A percentile compares a stretch with the other conserved stretches of the same genome.
These are phyloP conservation scores for Pampus argenteus DNA, from an alignment of 2,797 vertebrate genomes.

Conservation along the genomic window DNA sequence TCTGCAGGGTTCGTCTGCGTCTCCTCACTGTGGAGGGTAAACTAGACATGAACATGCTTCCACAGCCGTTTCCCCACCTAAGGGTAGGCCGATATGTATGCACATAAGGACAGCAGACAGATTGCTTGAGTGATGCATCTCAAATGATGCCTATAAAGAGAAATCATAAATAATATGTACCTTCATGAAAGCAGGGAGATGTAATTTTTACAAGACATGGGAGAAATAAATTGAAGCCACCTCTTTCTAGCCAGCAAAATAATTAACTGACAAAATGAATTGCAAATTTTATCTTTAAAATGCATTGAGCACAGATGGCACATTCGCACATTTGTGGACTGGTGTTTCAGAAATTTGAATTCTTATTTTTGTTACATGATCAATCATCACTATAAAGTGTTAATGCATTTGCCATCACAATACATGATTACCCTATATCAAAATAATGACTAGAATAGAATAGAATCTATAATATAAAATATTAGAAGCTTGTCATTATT, in stretches of 20 bases:
- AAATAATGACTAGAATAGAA: too few species aligned
- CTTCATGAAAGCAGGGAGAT: too few species aligned
- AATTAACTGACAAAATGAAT: background rate
- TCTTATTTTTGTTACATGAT: background rate
- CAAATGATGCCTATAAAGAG: constrained; percentile 55
- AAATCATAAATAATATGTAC: constrained; percentile 37
- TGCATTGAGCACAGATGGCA: background rate
- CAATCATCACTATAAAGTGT: background rate
- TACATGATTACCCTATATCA: too few species aligned
- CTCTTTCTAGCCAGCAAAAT: background rate
- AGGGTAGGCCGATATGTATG: constrained; percentile 48
- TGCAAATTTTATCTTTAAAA: background rate
- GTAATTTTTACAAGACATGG: background rate
- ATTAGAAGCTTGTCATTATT: too few species aligned
- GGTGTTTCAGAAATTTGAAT: background rate
- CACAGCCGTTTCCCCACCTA: constrained; percentile 46
- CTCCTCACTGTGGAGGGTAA: constrained; percentile 55
- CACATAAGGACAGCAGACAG: constrained; percentile 17
- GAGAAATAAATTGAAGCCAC: background rate
- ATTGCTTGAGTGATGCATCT: constrained; percentile 46
- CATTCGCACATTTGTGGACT: background rate
- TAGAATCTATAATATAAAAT: too few species aligned
- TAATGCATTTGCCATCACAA: background rate
- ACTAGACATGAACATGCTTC: constrained; percentile 50
- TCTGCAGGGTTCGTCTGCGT: constrained; percentile 29